Percentiles rank a stretch among this genome's conserved stretches.
phyloP scores from a whole-genome alignment of 2,797 vertebrate species.

The Eospalax fontanierii region DNA sequence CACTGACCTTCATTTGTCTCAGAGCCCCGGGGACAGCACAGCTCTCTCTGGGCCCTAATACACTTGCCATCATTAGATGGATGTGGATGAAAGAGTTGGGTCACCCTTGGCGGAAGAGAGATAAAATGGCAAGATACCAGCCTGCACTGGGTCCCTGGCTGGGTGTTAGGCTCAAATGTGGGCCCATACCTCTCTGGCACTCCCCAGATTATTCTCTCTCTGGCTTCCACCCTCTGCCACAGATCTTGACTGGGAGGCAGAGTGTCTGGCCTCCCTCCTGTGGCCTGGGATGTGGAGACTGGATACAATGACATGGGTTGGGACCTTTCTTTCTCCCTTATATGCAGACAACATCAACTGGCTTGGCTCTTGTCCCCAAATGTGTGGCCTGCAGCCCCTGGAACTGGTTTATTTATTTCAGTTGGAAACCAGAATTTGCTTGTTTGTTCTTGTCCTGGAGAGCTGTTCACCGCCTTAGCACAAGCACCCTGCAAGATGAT shows the following conservation, averaged over 20 bases:
- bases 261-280: background rate
- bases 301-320: background rate
- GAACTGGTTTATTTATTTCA: conserved; percentile 72
- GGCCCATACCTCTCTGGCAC: fast-evolving
- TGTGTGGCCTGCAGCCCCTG: conserved; percentile 74
- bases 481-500: conserved; percentile 82
- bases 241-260: background rate
- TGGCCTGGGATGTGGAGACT: background rate
- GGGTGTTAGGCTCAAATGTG: background rate
- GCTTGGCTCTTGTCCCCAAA: conserved; percentile 46
- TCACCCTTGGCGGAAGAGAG: background rate
- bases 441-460: conserved; percentile 80
- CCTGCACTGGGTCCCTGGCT: background rate
- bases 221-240: background rate
- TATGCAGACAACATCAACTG: background rate
- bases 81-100: background rate
- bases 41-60: background rate
- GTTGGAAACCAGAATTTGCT: conserved; percentile 84
- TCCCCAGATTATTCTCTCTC: background rate
- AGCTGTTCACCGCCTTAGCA: conserved; percentile 87
- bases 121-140: background rate
- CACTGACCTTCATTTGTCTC: background rate
- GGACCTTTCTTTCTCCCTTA: background rate
- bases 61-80: background rate
- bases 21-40: background rate